Evolutionary conservation across 1,140 invertebrate genomes (phyloP).

Genomic region (Drosophila obscura): DNA sequence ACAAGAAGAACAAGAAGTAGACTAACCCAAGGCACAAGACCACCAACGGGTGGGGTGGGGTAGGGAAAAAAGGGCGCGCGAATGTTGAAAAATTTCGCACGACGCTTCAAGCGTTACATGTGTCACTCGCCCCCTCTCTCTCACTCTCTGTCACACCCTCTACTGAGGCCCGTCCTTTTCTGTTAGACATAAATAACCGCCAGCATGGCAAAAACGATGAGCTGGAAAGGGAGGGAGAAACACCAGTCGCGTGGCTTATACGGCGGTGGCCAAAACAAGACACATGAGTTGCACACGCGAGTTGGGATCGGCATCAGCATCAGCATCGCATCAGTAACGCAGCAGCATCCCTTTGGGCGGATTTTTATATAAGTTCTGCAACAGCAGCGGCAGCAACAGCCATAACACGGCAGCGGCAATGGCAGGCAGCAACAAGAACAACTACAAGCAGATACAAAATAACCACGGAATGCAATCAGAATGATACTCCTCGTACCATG

Average conservation of each 20-base stretch:
- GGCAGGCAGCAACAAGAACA: no score
- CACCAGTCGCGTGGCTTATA: slow-evolving; percentile 6
- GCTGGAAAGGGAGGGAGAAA: slow-evolving; percentile 9
- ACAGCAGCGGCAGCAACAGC: slow-evolving; percentile 4
- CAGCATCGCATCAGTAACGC: no score
- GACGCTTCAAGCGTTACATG: slow-evolving; percentile 54
- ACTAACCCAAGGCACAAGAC: slow-evolving; percentile 1
- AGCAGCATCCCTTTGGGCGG: not conserved
- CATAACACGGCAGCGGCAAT: not conserved
- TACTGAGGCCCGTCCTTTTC: no score
- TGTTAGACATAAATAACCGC: slow-evolving; percentile 22
- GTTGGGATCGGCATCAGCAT: slow-evolving; percentile 10
- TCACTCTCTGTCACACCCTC: no score
- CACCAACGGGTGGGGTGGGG: not conserved
- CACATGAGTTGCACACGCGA: slow-evolving; percentile 10
- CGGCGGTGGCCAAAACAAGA: slow-evolving; percentile 20
- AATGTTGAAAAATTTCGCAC: slow-evolving; percentile 41
- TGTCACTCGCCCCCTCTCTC: slow-evolving; percentile 20
- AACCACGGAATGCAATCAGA: slow-evolving; percentile 32
- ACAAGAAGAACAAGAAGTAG: not conserved
- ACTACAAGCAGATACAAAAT: no score
- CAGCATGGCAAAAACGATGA: slow-evolving; percentile 13
- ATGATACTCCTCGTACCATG: slow-evolving; percentile 5
- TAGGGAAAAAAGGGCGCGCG: slow-evolving; percentile 29
- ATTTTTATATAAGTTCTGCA: slow-evolving; percentile 29